Percentiles rank a stretch among this genome's conserved stretches.
phyloP scores from a whole-genome alignment of 2,888 invertebrate genomes.

The Andrena dorsata region DNA sequence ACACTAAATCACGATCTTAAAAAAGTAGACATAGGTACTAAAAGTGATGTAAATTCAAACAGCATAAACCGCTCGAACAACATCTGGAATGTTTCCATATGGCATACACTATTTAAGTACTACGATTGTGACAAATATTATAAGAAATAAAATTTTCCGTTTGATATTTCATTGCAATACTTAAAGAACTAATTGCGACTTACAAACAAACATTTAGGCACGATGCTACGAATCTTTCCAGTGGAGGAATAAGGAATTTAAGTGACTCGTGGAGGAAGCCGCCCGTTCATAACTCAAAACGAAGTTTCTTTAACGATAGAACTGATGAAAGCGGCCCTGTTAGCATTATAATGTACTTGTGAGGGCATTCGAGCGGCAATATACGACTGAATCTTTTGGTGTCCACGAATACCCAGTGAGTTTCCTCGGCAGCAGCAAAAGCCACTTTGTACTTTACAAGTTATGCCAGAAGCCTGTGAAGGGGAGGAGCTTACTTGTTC shows the following conservation, averaged over 20 bases:
- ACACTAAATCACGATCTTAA: no score
- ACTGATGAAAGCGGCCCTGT: slow-evolving; percentile 63
- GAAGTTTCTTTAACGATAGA: slow-evolving; percentile 71
- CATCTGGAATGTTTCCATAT: background rate
- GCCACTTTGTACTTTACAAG: slow-evolving; percentile 73
- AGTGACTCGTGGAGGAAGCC: background rate
- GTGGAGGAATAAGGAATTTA: background rate
- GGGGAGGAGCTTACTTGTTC: background rate
- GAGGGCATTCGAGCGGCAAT: slow-evolving; percentile 70
- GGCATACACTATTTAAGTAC: background rate
- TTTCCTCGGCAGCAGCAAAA: slow-evolving; percentile 69
- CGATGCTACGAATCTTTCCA: slow-evolving; percentile 36
- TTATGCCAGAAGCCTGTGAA: slow-evolving; percentile 44
- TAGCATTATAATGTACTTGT: slow-evolving; percentile 73
- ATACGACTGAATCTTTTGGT: slow-evolving; percentile 57
- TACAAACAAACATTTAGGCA: slow-evolving; percentile 32
- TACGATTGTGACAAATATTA: slow-evolving; percentile 7
- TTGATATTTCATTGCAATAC: background rate
- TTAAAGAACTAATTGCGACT: slow-evolving; percentile 7
- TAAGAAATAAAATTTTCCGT: slow-evolving; percentile 39
- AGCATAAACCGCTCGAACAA: background rate
- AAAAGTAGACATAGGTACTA: background rate
- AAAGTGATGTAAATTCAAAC: background rate
- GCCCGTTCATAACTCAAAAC: slow-evolving; percentile 35
- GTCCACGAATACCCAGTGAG: slow-evolving; percentile 56